Percentiles rank a stretch among this genome's conserved stretches.
Conservation (phyloP, 1,140 invertebrate species). For the Schlechtendalia chinensis region DNA sequence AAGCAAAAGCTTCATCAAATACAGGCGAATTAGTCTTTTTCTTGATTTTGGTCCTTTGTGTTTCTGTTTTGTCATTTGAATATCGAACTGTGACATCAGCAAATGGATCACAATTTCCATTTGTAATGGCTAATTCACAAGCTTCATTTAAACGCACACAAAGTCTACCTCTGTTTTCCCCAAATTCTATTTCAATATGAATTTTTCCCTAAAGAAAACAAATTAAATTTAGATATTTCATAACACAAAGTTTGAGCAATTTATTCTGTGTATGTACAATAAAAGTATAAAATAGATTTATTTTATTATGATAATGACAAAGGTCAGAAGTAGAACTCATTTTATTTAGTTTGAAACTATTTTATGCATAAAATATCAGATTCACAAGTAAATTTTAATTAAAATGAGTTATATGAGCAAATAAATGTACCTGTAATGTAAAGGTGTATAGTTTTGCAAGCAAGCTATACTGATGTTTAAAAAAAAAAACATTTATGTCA, state of each 20-base stretch:
- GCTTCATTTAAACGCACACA: constrained; percentile 72
- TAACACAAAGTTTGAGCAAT: neutral
- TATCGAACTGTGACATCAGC: constrained; percentile 77
- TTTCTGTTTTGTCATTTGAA: constrained; percentile 75
- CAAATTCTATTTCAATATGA: constrained; percentile 69
- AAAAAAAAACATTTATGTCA: too few relatives aligned
- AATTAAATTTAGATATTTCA: neutral
- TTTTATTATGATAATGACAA: neutral
- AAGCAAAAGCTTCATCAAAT: constrained; percentile 84
- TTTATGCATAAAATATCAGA: too few relatives aligned
- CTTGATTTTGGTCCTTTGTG: constrained; percentile 79
- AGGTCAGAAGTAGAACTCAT: neutral
- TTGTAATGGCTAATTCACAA: constrained; percentile 82
- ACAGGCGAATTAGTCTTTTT: constrained; percentile 86
- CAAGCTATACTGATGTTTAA: too few relatives aligned
- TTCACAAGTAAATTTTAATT: too few relatives aligned
- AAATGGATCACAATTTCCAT: constrained; percentile 87
- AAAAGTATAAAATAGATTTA: neutral
- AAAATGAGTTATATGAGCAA: too few relatives aligned
- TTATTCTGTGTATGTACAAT: neutral
- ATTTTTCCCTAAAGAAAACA: constrained; percentile 59
- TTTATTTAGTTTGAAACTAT: neutral
- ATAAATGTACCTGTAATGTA: too few relatives aligned
- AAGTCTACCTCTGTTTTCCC: constrained; percentile 55
- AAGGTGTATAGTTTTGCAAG: too few relatives aligned